Conservation (phyloP, 1,140 invertebrate species). For the Saccostrea cuccullata region DNA sequence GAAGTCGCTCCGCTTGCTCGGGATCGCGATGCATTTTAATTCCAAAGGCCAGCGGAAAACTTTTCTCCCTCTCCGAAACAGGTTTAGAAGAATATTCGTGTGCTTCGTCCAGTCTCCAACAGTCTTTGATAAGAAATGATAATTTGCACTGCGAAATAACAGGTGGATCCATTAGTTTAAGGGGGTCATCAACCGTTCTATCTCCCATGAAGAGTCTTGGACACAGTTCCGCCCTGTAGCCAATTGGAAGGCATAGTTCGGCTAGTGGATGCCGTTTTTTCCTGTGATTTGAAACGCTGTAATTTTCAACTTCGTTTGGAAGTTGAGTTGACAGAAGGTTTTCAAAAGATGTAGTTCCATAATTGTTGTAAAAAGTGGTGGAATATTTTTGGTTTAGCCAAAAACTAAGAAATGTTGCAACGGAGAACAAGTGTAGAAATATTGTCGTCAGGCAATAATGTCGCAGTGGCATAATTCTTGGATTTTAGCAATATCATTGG, state of each 20-base stretch:
- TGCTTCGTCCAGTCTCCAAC: constrained; percentile 42
- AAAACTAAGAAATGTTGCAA: constrained; percentile 52
- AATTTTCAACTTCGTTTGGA: background rate
- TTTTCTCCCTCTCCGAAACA: constrained; percentile 56
- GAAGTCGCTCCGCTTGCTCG: constrained; percentile 70
- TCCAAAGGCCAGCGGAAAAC: constrained; percentile 70
- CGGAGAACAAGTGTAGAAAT: constrained; percentile 48
- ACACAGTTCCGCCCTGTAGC: constrained; percentile 29
- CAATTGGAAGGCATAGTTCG: constrained; percentile 49
- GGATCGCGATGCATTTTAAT: constrained; percentile 67
- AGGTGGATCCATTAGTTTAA: constrained; percentile 38
- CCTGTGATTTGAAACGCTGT: background rate
- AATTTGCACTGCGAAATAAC: constrained; percentile 44
- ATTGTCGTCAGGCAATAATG: constrained; percentile 44
- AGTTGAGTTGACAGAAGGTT: background rate
- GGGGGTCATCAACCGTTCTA: constrained; percentile 36
- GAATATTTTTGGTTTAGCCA: constrained; percentile 48
- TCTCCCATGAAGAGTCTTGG: constrained; percentile 55
- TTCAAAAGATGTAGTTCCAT: background rate
- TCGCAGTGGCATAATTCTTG: constrained; percentile 43
- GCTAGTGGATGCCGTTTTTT: constrained; percentile 43
- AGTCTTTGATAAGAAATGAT: constrained; percentile 56
- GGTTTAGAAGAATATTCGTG: constrained; percentile 57
- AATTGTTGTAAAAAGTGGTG: constrained; percentile 12
- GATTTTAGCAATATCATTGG: background rate